Evolutionary conservation across 2,888 invertebrate species (phyloP), one percentile per base, ranked within the genome.

Genomic region (Mythimna impura): DNA sequence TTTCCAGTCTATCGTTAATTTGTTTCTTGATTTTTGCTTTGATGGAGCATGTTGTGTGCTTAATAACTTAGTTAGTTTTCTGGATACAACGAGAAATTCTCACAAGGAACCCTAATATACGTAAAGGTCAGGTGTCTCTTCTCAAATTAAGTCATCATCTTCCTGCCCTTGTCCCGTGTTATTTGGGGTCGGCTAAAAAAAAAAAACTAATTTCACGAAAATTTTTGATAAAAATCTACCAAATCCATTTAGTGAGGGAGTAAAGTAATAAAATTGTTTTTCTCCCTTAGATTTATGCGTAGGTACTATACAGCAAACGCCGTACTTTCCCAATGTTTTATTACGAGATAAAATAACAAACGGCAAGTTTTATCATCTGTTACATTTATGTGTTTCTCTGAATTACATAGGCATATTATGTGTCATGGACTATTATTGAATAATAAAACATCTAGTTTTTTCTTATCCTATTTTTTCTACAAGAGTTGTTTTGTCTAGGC

Each of bases 221-320:
- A 54, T 66, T 55, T 66, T 64, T 20, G 57, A 62, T 55, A 77
- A 80, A 40, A 36, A 63, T 80, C 81, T 66, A 68, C 34, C 3
- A 40, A 68, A 77, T 66, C 71, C 68, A 68, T 77, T 77, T 81
- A 43, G 62, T 63, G 40, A 20, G 50, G 65, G 66, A 81, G 7
- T 43, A 14, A 71, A 66, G 68, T 69, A 82, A 72, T 80, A 79
- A 81, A 71, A 71, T 67, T 76, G 79, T 79, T 79, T 79, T 79
- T 76, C 67, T 67, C 40, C 66, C 10, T 17, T 22, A 76, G 79
- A 76, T 79, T 76, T 76, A 79, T 81, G 57, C 63, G 66, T 64
- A 68, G 43, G 30, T 54, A 80, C 57, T 73, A 66, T 25, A 76
- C 52, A 76, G 60, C 62, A 70, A 22, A 64, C 63, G 57, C 22